These are phyloP conservation scores for Thinocorus orbignyianus DNA, from an alignment of 2,113 vertebrate genomes.

Conservation along the genomic window DNA sequence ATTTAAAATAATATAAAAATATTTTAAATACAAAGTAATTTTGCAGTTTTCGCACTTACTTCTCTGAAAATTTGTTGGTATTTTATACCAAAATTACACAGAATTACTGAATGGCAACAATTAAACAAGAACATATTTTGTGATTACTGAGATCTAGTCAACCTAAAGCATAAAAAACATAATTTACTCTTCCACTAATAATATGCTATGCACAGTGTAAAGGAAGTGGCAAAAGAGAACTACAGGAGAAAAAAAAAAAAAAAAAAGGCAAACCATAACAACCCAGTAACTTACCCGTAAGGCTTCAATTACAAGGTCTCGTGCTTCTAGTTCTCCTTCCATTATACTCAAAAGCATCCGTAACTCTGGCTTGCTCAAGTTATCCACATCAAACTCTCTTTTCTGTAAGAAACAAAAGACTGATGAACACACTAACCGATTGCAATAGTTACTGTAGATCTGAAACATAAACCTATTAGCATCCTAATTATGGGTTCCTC, in stretches of 20 bases:
- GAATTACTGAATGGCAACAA: neutral
- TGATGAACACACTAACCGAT: neutral
- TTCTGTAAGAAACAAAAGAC: constrained; percentile 81
- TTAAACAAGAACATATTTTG: neutral
- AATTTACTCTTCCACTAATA: neutral
- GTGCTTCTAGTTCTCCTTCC: constrained; percentile 96
- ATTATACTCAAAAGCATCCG: constrained; percentile 94
- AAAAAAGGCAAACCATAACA: neutral
- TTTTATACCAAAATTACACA: neutral
- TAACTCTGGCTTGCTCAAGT: constrained; percentile 91
- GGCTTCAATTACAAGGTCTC: constrained; percentile 96
- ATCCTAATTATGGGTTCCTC: neutral
- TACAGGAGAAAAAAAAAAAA: neutral
- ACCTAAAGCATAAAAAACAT: neutral
- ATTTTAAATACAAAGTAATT: neutral
- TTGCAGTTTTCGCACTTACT: neutral
- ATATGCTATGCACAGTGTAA: neutral
- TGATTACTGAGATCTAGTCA: neutral
- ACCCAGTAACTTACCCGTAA: constrained; percentile 84
- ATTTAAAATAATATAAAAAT: neutral
- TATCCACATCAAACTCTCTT: constrained; percentile 96
- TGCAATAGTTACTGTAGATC: neutral
- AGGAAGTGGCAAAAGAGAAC: neutral
- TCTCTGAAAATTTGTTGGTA: neutral
- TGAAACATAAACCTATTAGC: neutral